phyloP scores from a whole-genome alignment of 2,888 invertebrate genomes.

The Drosophila demipolita region DNA sequence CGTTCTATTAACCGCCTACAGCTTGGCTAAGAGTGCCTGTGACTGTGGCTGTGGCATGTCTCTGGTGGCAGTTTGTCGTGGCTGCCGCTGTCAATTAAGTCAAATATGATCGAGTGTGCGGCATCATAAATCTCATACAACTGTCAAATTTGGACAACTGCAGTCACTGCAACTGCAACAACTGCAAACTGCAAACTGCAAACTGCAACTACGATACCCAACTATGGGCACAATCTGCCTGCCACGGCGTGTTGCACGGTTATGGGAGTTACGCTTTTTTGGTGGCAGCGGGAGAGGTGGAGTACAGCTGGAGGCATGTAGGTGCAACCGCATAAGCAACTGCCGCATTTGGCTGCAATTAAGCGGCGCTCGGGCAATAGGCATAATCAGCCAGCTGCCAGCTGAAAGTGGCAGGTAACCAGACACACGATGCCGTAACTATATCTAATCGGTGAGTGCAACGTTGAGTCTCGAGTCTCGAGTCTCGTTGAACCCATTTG shows the following conservation, averaged over 20 bases:
- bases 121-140: conserved; percentile 76
- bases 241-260: neutral
- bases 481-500: neutral
- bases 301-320: neutral
- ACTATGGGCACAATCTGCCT: conserved; percentile 44
- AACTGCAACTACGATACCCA: conserved; percentile 33
- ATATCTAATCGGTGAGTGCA: neutral
- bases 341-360: conserved; percentile 54
- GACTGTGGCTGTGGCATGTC: conserved; percentile 22
- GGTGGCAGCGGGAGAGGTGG: neutral
- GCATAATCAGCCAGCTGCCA: conserved; percentile 50
- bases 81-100: conserved; percentile 78
- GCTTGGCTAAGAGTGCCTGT: conserved; percentile 13
- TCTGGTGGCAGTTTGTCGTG: conserved; percentile 76
- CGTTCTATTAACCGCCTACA: conserved; percentile 34
- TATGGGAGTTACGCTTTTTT: neutral
- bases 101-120: conserved; percentile 78
- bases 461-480: neutral
- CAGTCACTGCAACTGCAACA: conserved; percentile 41
- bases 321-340: conserved; percentile 14
- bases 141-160: conserved; percentile 72
- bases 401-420: conserved; percentile 35
- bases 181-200: conserved; percentile 4
- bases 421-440: neutral
- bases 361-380: conserved; percentile 57